Evolutionary conservation across 2,888 invertebrate species (phyloP).

Genomic region (Synergus japonicus): DNA sequence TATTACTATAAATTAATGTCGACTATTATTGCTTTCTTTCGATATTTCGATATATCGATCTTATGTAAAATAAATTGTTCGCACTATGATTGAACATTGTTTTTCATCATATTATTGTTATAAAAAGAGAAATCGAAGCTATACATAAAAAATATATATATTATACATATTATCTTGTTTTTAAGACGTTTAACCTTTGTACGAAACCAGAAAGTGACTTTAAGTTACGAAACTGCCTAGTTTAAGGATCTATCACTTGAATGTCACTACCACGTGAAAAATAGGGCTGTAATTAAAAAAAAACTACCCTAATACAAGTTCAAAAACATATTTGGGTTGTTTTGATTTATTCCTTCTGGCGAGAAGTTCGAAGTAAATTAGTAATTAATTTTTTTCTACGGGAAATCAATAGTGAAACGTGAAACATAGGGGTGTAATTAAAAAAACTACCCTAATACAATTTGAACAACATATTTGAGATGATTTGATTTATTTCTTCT

Average conservation of each 20-base stretch:
- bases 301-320: conserved; percentile 60
- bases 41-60: conserved; percentile 68
- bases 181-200: conserved; percentile 60
- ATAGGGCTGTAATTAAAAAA: conserved; percentile 60
- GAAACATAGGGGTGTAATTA: conserved; percentile 59
- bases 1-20: conserved; percentile 72
- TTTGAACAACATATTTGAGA: conserved; percentile 55
- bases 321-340: conserved; percentile 54
- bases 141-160: conserved; percentile 44
- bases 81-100: conserved; percentile 65
- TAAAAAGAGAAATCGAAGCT: conserved; percentile 52
- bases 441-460: conserved; percentile 60
- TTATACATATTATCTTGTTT: conserved; percentile 59
- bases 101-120: conserved; percentile 68
- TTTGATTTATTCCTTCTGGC: conserved; percentile 37
- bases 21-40: conserved; percentile 58
- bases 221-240: conserved; percentile 46
- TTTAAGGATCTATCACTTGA: conserved; percentile 27
- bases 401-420: background rate
- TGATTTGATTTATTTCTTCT: conserved; percentile 39
- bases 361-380: background rate
- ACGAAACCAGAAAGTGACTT: conserved; percentile 57
- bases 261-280: conserved; percentile 45
- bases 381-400: background rate
- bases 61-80: conserved; percentile 77